These are phyloP conservation scores for Andrena chrysosceles DNA, from an alignment of 2,888 invertebrate species.

Conservation along the genomic window DNA sequence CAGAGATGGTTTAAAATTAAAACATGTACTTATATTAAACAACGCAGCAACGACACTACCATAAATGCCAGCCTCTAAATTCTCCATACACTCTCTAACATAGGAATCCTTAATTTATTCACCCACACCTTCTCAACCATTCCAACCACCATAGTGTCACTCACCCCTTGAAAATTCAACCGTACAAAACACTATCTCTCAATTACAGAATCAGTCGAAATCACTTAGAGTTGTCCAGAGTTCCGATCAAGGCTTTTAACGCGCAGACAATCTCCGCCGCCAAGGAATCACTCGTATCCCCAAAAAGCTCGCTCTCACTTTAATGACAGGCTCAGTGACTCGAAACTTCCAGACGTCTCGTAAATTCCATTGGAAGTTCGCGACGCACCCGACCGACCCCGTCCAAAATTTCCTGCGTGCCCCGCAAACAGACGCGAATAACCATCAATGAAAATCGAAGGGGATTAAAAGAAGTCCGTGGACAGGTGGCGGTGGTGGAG, in stretches of 20 bases:
- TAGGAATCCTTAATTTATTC: too few relatives aligned
- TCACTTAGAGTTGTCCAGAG: neutral
- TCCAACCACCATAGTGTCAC: too few relatives aligned
- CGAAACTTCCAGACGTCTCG: conserved; percentile 3
- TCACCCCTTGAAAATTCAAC: too few relatives aligned
- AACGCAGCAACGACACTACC: too few relatives aligned
- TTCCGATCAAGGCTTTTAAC: neutral
- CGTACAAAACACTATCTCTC: neutral
- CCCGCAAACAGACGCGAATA: conserved; percentile 9
- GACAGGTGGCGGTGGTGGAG: conserved; percentile 40
- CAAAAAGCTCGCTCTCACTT: conserved; percentile 23
- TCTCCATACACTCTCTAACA: too few relatives aligned
- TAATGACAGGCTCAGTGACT: conserved; percentile 6
- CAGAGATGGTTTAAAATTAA: too few relatives aligned
- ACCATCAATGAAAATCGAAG: conserved; percentile 40
- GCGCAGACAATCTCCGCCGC: neutral
- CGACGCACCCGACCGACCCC: neutral
- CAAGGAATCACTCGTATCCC: neutral
- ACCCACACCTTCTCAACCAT: too few relatives aligned
- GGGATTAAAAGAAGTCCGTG: conserved; percentile 52
- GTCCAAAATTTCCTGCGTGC: conserved; percentile 19
- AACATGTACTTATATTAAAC: too few relatives aligned
- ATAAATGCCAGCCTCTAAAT: too few relatives aligned
- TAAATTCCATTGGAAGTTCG: conserved; percentile 8
- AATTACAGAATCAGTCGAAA: neutral